A percentile compares a stretch with the other conserved stretches of the same genome.
These are phyloP conservation scores for Scolopax mira DNA, from an alignment of 2,113 vertebrate genomes.

Conservation along the genomic window DNA sequence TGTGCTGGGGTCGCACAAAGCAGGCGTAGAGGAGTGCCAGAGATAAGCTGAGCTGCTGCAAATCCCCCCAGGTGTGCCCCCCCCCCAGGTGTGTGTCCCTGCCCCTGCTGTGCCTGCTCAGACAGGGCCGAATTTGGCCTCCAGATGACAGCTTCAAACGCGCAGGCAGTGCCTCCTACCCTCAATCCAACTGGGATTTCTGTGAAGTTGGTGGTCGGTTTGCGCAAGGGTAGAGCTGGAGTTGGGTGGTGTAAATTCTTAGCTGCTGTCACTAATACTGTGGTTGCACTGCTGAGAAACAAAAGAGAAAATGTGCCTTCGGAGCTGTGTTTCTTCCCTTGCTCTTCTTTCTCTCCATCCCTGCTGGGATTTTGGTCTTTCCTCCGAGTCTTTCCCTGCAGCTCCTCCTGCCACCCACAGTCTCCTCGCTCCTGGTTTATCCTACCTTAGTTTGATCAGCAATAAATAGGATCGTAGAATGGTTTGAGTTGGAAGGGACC, in stretches of 20 bases:
- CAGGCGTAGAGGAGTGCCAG: neutral
- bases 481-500: no score
- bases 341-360: neutral
- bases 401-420: neutral
- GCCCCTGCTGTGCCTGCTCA: neutral
- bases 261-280: neutral
- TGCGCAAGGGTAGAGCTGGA: neutral
- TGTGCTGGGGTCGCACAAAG: neutral
- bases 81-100: neutral
- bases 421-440: neutral
- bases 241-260: neutral
- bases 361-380: neutral
- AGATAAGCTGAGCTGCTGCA: neutral
- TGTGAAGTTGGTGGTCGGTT: neutral
- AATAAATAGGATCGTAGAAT: neutral
- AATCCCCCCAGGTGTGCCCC: neutral
- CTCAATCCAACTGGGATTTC: neutral
- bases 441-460: neutral
- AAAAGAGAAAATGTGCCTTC: slow-evolving; percentile 31
- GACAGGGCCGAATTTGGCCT: neutral
- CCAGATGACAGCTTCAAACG: neutral
- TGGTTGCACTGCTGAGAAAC: neutral
- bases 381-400: neutral
- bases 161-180: neutral
- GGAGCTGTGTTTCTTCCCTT: neutral